Percentiles rank a stretch among this genome's conserved stretches.
phyloP scores from a whole-genome alignment of 1,140 invertebrate genomes.

The Philopotamus ludificatus region DNA sequence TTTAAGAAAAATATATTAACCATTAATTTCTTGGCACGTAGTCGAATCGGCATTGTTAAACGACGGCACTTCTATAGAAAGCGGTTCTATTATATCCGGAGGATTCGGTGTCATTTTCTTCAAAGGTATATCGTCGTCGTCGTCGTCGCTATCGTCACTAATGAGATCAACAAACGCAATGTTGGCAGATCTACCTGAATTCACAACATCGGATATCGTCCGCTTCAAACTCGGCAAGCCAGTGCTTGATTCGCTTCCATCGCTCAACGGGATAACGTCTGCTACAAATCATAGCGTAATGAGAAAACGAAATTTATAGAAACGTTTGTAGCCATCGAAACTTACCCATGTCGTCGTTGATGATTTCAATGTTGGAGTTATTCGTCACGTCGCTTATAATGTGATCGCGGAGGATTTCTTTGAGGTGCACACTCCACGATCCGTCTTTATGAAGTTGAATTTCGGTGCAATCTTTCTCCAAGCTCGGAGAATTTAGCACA shows the following conservation, averaged over 20 bases:
- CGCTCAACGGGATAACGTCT: conserved; percentile 38
- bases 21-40: neutral
- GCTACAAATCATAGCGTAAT: conserved; percentile 5
- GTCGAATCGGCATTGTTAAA: conserved; percentile 19
- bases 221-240: conserved; percentile 36
- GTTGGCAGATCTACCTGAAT: neutral
- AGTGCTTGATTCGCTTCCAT: conserved; percentile 33
- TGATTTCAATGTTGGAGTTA: conserved; percentile 33
- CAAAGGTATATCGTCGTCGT: conserved; percentile 51
- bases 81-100: conserved; percentile 42
- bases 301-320: too few species aligned
- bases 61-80: conserved; percentile 21
- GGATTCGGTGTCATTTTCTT: conserved; percentile 44
- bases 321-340: too few species aligned
- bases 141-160: conserved; percentile 47
- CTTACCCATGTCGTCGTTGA: conserved; percentile 36
- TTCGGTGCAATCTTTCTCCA: conserved; percentile 67
- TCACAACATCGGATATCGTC: neutral
- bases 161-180: conserved; percentile 46
- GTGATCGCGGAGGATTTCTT: conserved; percentile 29
- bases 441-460: conserved; percentile 82
- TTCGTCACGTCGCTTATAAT: conserved; percentile 25
- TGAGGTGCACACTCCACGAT: conserved; percentile 71
- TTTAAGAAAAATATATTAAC: neutral
- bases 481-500: conserved; percentile 61